Percentiles rank a stretch among this genome's conserved stretches.
Conservation (phyloP, 2,888 invertebrate genomes). For the Ophion ellenae region DNA sequence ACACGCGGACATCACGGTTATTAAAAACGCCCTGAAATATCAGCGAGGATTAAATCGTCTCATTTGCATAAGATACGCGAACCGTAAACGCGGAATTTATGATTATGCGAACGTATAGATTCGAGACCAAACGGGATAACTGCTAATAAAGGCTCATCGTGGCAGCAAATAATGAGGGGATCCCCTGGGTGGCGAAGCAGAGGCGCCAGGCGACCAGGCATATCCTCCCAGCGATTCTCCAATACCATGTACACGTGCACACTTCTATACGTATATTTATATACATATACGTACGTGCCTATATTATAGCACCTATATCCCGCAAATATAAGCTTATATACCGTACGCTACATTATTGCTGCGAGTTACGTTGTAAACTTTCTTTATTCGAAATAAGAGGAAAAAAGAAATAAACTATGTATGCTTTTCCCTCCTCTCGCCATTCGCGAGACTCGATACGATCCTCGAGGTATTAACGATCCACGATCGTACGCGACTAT, state of each 20-base stretch:
- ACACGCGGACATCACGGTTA: conserved; percentile 71
- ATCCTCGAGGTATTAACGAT: conserved; percentile 61
- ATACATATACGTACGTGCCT: conserved; percentile 23
- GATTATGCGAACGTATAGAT: conserved; percentile 82
- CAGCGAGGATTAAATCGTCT: conserved; percentile 81
- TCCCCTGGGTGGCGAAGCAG: conserved; percentile 81
- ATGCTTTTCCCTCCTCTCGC: conserved; percentile 53
- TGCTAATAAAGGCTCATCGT: conserved; percentile 82
- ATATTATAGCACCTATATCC: conserved; percentile 55
- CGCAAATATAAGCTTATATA: conserved; percentile 75
- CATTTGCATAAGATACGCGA: conserved; percentile 83
- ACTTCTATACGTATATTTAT: conserved; percentile 14
- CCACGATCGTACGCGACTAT: conserved; percentile 43
- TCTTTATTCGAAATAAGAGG: conserved; percentile 71
- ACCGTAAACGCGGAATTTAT: conserved; percentile 82
- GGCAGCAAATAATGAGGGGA: conserved; percentile 81
- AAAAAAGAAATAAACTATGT: conserved; percentile 22
- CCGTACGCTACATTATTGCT: conserved; percentile 79
- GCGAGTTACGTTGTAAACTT: conserved; percentile 78
- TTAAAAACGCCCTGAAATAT: conserved; percentile 82
- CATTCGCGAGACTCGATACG: conserved; percentile 64
- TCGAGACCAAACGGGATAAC: conserved; percentile 82
- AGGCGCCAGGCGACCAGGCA: conserved; percentile 78
- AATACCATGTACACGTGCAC: conserved; percentile 38
- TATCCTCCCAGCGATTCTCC: conserved; percentile 70